Base-by-base conservation (phyloP, 2,888 invertebrate species). In the Leucophora obtusa region DNA sequence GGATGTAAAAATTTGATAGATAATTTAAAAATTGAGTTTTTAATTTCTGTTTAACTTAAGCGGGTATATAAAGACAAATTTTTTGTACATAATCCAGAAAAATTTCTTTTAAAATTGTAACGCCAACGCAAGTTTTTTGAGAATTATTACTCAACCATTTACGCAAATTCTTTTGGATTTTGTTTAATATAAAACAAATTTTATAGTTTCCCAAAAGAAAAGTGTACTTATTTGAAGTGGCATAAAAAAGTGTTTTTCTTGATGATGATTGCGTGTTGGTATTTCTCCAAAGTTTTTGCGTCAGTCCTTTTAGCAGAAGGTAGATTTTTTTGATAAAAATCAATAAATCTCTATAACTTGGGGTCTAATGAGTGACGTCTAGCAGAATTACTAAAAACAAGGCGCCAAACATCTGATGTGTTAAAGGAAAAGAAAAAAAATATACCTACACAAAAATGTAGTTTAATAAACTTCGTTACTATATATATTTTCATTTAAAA, bases 321-420 rank as follows among this genome's bases (percentile, higher is more conserved):
- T 18, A 38, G 18, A 21, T 24, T 24, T 24, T 65, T 66, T 75
- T 71, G 79, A 75, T 75, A 80, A 80, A 80, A 80, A 80, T 80
- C 79, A 80, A 80, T 80, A 80, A 70, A 72, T 75, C 68, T 80
- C 56, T 75, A 60, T 47, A 71, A 76, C 56, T 63, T 53, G 53
- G 15, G 21, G 54, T n/a, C 8, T 43, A 43, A 47, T 24, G 14
- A 14, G 59, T 60, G 33, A 35, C 50, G 65, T 65, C 47, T 63
- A 35, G 15, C 28, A 5, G n/a, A n/a, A 50, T 50, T 24, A 21
- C 9, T 28, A 15, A 50, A 59, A 47, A 62, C 38, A 1, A 73
- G 80, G 80, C 80, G 80, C 77, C 80, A 81, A 80, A 81, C 69
- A 81, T 73, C 58, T 72, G 68, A 66, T 15, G 8, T 28, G 47